Evolutionary conservation across 2,113 vertebrate species (phyloP).

Genomic region (Engystomops pustulosus): DNA sequence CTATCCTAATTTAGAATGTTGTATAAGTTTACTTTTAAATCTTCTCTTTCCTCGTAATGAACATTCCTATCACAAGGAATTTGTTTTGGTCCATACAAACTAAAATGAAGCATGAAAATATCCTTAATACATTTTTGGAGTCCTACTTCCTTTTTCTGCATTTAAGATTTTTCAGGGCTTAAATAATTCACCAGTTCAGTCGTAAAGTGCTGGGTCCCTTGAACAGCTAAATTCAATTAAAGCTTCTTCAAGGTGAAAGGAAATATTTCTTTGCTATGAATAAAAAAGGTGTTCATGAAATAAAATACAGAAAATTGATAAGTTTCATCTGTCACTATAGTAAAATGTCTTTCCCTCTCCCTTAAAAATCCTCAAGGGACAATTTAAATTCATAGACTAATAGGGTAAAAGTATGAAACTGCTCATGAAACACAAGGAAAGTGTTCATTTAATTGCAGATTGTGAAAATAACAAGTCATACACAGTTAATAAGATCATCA

Average conservation of each 20-base stretch:
- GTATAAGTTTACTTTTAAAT: no score
- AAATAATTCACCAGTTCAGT: constrained; percentile 61
- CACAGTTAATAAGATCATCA: constrained; percentile 82
- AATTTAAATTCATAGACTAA: constrained; percentile 66
- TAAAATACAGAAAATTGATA: constrained; percentile 33
- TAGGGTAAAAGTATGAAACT: constrained; percentile 69
- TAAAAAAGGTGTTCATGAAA: constrained; percentile 56
- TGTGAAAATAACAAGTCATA: constrained; percentile 81
- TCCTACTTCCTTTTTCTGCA: constrained; percentile 57
- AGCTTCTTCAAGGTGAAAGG: constrained; percentile 67
- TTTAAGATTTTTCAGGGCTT: constrained; percentile 63
- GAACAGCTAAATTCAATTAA: constrained; percentile 70
- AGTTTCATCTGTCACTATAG: constrained; percentile 41
- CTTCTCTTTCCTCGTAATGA: no score
- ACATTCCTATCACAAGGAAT: no score
- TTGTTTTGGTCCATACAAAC: no score
- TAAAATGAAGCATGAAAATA: constrained; percentile 62
- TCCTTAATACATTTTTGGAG: constrained; percentile 62
- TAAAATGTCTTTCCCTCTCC: constrained; percentile 11
- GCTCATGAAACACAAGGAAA: constrained; percentile 72
- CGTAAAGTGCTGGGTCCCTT: constrained; percentile 64
- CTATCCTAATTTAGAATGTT: no score
- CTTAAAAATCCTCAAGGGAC: constrained; percentile 34
- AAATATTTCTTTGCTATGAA: constrained; percentile 64
- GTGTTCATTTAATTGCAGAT: constrained; percentile 69